Evolutionary conservation across 92 coral and sea anemone species (phyloP).

Genomic region (Umimayanthus chanpuru): DNA sequence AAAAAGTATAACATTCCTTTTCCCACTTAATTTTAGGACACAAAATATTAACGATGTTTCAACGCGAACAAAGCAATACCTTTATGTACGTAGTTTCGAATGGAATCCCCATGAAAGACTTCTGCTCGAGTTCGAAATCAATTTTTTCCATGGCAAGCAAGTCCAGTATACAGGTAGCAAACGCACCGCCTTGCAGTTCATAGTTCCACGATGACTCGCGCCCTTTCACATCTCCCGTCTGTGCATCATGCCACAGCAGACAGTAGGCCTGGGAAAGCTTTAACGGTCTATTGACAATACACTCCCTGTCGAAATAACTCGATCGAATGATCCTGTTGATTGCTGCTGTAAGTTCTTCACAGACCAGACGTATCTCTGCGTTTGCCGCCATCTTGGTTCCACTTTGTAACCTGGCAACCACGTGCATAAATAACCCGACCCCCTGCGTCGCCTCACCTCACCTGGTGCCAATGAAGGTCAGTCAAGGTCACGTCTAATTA

Average conservation of each 20-base stretch:
- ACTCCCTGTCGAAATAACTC: slow-evolving; percentile 24
- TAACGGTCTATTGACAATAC: slow-evolving; percentile 17
- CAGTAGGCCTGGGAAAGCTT: slow-evolving; percentile 43
- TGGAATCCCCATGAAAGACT: slow-evolving; percentile 36
- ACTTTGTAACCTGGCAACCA: slow-evolving; percentile 48
- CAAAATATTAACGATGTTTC: background rate
- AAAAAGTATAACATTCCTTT: no score
- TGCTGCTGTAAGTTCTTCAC: slow-evolving; percentile 39
- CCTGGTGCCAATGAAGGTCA: no score
- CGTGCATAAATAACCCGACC: background rate
- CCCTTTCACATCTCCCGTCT: slow-evolving; percentile 44
- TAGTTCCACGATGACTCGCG: slow-evolving; percentile 44
- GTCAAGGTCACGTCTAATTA: no score
- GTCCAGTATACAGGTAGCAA: slow-evolving; percentile 35
- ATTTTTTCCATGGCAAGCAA: slow-evolving; percentile 35
- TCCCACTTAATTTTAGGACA: no score
- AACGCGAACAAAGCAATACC: slow-evolving; percentile 5
- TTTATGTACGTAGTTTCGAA: slow-evolving; percentile 34
- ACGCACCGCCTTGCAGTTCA: slow-evolving; percentile 42
- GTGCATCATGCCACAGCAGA: slow-evolving; percentile 42
- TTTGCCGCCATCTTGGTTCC: slow-evolving; percentile 46
- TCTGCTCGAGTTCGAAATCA: slow-evolving; percentile 36
- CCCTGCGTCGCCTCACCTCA: background rate
- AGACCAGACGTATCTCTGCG: slow-evolving; percentile 40
- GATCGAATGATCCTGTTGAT: slow-evolving; percentile 39